These are phyloP conservation scores for Ptychobarbus kaznakovi DNA, from an alignment of 2,797 vertebrate genomes.

Conservation along the genomic window DNA sequence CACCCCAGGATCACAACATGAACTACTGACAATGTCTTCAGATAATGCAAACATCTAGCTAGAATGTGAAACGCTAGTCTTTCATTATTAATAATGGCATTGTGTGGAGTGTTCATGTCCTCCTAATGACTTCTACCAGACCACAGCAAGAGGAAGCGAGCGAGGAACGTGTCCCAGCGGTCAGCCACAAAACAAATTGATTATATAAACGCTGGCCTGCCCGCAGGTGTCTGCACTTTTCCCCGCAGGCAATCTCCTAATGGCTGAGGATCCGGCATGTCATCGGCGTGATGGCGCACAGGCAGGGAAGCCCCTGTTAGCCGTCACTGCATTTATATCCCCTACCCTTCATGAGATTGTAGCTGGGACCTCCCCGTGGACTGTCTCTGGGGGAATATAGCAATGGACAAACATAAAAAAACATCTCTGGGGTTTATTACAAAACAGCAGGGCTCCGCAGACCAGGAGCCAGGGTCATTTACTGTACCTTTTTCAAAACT, in stretches of 20 bases:
- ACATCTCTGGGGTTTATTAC: slow-evolving; percentile 29
- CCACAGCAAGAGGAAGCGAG: slow-evolving; percentile 51
- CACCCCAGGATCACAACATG: not conserved
- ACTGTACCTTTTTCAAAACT: not conserved
- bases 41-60: not conserved
- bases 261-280: slow-evolving; percentile 49
- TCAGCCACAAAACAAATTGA: slow-evolving; percentile 74
- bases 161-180: slow-evolving; percentile 60
- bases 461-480: not conserved
- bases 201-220: slow-evolving; percentile 69
- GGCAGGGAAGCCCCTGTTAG: slow-evolving; percentile 43
- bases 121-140: slow-evolving; percentile 65
- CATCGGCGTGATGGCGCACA: slow-evolving; percentile 31
- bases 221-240: slow-evolving; percentile 67
- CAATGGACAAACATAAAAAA: slow-evolving; percentile 28
- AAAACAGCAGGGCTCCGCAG: not conserved
- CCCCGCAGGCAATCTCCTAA: slow-evolving; percentile 59
- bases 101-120: slow-evolving; percentile 15
- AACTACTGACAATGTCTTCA: not conserved
- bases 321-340: slow-evolving; percentile 34
- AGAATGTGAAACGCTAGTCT: not conserved
- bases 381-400: slow-evolving; percentile 6
- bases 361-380: not conserved
- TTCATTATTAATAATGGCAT: slow-evolving; percentile 11
- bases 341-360: not conserved